Percentiles rank a stretch among this genome's conserved stretches.
Evolutionary conservation across 1,140 invertebrate genomes (phyloP).

Genomic region (Drosophila busckii): DNA sequence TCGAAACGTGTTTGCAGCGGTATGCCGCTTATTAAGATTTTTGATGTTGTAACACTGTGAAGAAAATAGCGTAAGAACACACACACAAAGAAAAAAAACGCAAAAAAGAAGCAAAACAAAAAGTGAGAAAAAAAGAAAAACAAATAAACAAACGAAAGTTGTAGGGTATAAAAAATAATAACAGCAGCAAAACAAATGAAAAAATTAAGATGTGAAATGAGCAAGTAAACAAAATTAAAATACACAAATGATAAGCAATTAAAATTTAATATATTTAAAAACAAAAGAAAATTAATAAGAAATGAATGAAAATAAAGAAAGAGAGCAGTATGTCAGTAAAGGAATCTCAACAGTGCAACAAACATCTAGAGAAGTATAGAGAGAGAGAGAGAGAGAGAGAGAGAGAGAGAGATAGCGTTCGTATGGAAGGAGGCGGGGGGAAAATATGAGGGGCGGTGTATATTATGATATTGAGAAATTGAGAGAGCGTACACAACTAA

Average conservation of each 20-base stretch:
- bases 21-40: conserved; percentile 92
- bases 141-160: conserved; percentile 20
- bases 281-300: not conserved
- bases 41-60: conserved; percentile 86
- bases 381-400: conserved; percentile 12
- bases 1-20: conserved; percentile 89
- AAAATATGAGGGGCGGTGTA: conserved; percentile 1
- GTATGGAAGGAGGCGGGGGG: conserved; percentile 14
- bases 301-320: conserved; percentile 7
- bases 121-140: conserved; percentile 7
- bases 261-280: no score
- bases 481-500: no score
- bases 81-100: conserved; percentile 49
- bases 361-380: conserved; percentile 38
- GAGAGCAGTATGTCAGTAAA: conserved; percentile 28
- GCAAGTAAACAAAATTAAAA: conserved; percentile 5
- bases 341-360: conserved; percentile 38
- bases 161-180: conserved; percentile 8
- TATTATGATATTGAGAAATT: not conserved
- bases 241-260: conserved; percentile 9
- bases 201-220: conserved; percentile 13
- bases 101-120: conserved; percentile 31
- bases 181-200: conserved; percentile 11
- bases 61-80: conserved; percentile 75
- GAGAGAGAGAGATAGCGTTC: conserved; percentile 28